A percentile compares a stretch with the other conserved stretches of the same genome.
Evolutionary conservation across 2,797 vertebrate genomes (phyloP).

Genomic region (Sparus aurata): DNA sequence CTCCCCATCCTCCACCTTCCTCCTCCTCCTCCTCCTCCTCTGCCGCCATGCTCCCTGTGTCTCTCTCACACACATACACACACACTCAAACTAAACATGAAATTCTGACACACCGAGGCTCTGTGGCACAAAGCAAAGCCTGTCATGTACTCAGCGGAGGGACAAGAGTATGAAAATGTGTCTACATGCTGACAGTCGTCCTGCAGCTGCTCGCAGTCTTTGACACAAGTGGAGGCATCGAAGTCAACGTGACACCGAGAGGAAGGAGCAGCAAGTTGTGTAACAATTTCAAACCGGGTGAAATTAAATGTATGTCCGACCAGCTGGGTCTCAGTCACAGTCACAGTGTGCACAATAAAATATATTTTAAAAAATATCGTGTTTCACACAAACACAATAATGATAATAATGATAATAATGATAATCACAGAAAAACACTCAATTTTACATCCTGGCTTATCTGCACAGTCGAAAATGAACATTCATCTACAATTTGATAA

Average conservation of each 20-base stretch:
- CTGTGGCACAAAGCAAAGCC: conserved; percentile 19
- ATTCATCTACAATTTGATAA: neutral
- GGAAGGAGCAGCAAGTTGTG: conserved; percentile 50
- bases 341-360: neutral
- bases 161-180: conserved; percentile 70
- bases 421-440: neutral
- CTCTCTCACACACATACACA: conserved; percentile 32
- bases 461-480: neutral
- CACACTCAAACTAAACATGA: conserved; percentile 70
- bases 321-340: neutral
- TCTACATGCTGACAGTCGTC: conserved; percentile 1
- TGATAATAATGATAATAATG: neutral
- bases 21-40: neutral
- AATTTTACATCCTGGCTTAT: neutral
- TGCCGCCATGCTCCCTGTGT: conserved; percentile 71
- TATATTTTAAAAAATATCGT: conserved; percentile 8
- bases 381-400: neutral
- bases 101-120: conserved; percentile 48
- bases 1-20: conserved; percentile 9
- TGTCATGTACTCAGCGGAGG: conserved; percentile 47
- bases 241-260: conserved; percentile 42
- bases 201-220: conserved; percentile 52
- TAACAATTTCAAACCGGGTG: conserved; percentile 32
- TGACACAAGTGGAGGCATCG: conserved; percentile 61
- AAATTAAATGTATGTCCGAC: neutral